These are phyloP conservation scores for Zosterops borbonicus DNA, from an alignment of 2,113 vertebrate genomes.

Conservation along the genomic window DNA sequence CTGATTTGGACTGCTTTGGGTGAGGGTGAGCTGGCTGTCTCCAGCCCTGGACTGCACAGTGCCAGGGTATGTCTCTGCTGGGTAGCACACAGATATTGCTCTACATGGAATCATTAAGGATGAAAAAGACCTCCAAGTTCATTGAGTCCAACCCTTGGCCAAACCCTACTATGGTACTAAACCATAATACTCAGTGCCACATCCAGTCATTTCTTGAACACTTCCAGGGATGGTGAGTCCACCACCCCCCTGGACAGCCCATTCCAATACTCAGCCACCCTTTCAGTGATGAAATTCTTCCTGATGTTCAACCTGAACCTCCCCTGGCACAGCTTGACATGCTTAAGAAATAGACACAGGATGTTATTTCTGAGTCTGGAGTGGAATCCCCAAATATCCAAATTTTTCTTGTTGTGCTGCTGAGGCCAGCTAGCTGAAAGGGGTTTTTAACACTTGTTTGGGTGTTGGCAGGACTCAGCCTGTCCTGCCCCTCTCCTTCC, in stretches of 20 bases:
- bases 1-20: not conserved
- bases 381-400: not conserved
- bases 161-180: not conserved
- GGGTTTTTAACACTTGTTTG: not conserved
- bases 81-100: accelerated
- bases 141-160: not conserved
- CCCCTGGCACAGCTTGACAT: too few relatives aligned
- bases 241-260: not conserved
- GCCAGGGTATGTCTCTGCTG: not conserved
- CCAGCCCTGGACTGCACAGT: not conserved
- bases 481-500: not conserved
- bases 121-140: not conserved
- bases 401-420: not conserved
- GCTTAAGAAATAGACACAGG: not conserved
- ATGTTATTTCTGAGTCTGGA: not conserved
- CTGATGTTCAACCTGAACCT: not conserved
- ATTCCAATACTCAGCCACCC: not conserved
- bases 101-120: not conserved
- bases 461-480: too few relatives aligned
- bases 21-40: not conserved
- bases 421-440: not conserved
- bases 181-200: not conserved
- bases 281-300: not conserved
- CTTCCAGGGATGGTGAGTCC: not conserved
- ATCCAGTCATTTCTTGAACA: not conserved